Evolutionary conservation across 2,888 invertebrate genomes (phyloP), one percentile per base, ranked within the genome.

Genomic region (Eupeodes luniger): DNA sequence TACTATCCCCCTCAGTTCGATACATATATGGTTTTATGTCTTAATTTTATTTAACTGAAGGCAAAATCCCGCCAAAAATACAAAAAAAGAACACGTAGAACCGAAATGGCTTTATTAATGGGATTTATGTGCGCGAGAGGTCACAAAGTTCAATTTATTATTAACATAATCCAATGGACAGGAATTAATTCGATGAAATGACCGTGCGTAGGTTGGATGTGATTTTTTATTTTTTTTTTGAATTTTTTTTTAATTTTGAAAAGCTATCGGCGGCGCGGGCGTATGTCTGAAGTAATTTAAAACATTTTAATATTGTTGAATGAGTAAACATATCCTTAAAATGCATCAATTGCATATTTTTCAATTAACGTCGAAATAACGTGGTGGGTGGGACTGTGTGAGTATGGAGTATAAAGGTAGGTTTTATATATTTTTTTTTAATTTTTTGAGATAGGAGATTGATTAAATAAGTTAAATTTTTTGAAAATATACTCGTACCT

Each of bases 131-230:
- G 69, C 70, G 66, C 76, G 70, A 75, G 61, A 47, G 67, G 67
- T 75, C 69, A 86, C 79, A 79, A 81, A 86, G 81, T 81, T 86
- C 78, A 86, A 86, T 86, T 85, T 59, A 59, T 40, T 62, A 66
- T 27, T 55, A 80, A 79, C 81, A 86, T 75, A 81, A 86, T 74
- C 78, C 75, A 62, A 64, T 75, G 75, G 66, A 9, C 78, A 69
- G 85, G 61, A 69, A 74, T 81, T 86, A 86, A 81, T 82, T 78
- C 66, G 49, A 81, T 82, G 69, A 69, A 44, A 75, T 75, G 47
- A 78, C 74, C 70, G 49, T 53, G 74, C 70, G 49, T 53, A 74
- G 55, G 77, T 61, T 61, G 70, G 34, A 77, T 34, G 40, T 64
- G 57, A 40, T 59, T 72, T 72, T 34, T 34, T 47, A 16, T 27